phyloP scores from a whole-genome alignment of 2,113 vertebrate genomes.

The Lanius ludovicianus region DNA sequence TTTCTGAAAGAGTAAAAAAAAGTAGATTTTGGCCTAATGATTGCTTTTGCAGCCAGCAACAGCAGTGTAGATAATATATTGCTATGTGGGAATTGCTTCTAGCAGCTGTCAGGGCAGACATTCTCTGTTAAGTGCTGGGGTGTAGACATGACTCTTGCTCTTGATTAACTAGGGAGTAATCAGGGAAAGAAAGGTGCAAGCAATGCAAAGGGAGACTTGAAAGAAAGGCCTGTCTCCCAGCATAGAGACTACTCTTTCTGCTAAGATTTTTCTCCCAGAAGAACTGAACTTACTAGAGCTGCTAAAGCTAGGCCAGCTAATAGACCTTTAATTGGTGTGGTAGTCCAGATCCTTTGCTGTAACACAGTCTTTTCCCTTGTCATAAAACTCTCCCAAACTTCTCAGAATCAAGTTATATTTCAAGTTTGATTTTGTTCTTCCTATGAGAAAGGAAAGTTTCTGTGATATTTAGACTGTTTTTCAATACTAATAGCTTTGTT shows the following conservation, averaged over 20 bases:
- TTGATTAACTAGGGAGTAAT: slow-evolving; percentile 21
- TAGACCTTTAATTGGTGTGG: neutral
- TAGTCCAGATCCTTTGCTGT: neutral
- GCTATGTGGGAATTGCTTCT: slow-evolving; percentile 7
- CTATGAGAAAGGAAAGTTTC: neutral
- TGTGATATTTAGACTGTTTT: neutral
- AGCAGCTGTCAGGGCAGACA: neutral
- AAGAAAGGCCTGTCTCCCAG: neutral
- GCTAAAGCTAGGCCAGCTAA: neutral
- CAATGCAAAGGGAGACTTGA: neutral
- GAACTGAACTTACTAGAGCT: neutral
- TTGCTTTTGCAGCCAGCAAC: slow-evolving; percentile 8
- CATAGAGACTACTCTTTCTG: neutral
- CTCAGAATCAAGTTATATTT: neutral
- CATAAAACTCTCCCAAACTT: neutral
- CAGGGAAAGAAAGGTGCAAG: neutral
- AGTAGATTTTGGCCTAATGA: neutral
- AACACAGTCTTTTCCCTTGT: neutral
- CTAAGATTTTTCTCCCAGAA: neutral
- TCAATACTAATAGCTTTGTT: neutral
- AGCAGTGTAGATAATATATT: slow-evolving; percentile 6
- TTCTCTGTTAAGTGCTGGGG: neutral
- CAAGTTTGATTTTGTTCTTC: neutral
- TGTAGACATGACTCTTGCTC: neutral
- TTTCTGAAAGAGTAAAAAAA: neutral